Base-by-base conservation (phyloP, 2,113 vertebrate species). In the Ramphastos sulfuratus region DNA sequence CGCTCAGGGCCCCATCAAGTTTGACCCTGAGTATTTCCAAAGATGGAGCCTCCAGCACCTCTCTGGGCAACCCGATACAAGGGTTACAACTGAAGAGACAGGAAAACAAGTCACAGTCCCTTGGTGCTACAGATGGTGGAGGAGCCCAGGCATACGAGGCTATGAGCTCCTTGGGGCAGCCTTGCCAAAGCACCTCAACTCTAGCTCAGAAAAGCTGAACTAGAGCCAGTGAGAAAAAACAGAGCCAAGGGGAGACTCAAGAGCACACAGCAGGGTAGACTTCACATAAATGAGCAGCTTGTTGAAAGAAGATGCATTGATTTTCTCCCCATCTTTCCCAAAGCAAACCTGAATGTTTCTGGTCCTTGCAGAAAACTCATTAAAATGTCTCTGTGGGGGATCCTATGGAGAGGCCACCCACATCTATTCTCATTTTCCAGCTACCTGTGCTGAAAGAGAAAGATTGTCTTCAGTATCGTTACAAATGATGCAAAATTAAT, bases 261-360 rank as follows among this genome's bases (percentile, higher is more conserved):
- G 19, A 70, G n/a, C 59, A 59, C 0, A 0, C 37, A 64, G 28
- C 6, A 14, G 83, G 63, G n/a, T 0, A 35, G n/a, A 17, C 27
- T 54, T 46, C 6, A 28, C 42, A 28, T 4, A 59, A 74, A 61
- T 2, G 3, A 72, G 16, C 7, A 13, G 9, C 66, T 64, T 60
- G 31, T 35, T 59, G 56, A 71, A 80, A 87, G 16, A 73, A 3
- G 16, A 8, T 54, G 10, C 11, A 11, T 11, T 1, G 3, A 1
- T 82, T 88, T 92, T 81, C 48, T 61, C 60, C 30, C n/a, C 17
- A 27, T 66, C 35, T 66, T 80, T 16, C 31, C 44, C 27, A 46
- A 58, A 27, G 81, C 30, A 82, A 85, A 35, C 63, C 48, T 84
- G 37, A 64, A 77, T 23, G 21, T 35, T 83, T 86, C 42, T 81